Conservation (phyloP, 1,140 invertebrate genomes). For the Odontomachus brunneus region DNA sequence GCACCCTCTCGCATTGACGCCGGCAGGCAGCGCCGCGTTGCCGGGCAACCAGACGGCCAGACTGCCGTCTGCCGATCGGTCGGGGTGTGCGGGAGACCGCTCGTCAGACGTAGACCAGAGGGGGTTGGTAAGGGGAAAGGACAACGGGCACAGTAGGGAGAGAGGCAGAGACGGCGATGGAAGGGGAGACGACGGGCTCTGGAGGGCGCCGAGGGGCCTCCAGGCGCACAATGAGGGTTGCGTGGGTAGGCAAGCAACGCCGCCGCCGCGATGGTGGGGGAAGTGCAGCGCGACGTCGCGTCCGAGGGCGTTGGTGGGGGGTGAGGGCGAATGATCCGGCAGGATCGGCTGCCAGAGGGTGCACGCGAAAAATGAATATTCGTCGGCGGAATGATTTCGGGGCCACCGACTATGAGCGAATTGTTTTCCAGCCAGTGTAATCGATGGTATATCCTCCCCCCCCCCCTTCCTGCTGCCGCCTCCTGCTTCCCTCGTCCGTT, state of each 20-base stretch:
- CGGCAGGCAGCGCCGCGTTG: slow-evolving; percentile 75
- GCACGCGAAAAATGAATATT: slow-evolving; percentile 55
- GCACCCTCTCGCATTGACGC: slow-evolving; percentile 72
- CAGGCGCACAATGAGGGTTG: slow-evolving; percentile 33
- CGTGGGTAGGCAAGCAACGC: slow-evolving; percentile 9
- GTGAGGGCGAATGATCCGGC: background rate
- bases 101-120: slow-evolving; percentile 22
- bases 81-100: slow-evolving; percentile 67
- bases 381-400: slow-evolving; percentile 40
- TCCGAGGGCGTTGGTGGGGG: background rate
- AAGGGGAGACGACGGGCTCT: slow-evolving; percentile 25
- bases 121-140: background rate
- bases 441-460: slow-evolving; percentile 10
- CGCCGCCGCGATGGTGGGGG: background rate
- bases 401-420: slow-evolving; percentile 21
- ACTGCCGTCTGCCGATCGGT: slow-evolving; percentile 77
- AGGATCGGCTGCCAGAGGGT: slow-evolving; percentile 39
- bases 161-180: background rate
- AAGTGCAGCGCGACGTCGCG: slow-evolving; percentile 40
- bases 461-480: too few species aligned
- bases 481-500: background rate
- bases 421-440: slow-evolving; percentile 36
- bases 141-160: background rate
- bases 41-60: slow-evolving; percentile 80
- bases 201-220: slow-evolving; percentile 53